These are phyloP conservation scores for Leptopilina clavipes DNA, from an alignment of 1,140 invertebrate species.

Conservation along the genomic window DNA sequence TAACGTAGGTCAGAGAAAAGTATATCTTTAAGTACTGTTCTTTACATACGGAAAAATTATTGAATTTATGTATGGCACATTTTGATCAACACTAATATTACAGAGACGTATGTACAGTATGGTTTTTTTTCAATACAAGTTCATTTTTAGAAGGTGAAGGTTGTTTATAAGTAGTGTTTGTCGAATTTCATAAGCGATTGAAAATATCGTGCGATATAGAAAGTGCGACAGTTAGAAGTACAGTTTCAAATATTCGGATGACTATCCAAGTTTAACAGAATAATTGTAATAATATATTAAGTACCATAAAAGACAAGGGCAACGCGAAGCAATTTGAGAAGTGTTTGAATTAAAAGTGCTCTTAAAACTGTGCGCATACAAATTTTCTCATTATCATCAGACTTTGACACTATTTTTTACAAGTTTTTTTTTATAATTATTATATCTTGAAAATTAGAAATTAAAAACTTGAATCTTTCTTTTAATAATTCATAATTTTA, in stretches of 20 bases:
- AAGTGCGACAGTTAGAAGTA: constrained; percentile 26
- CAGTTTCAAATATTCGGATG: neutral
- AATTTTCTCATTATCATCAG: neutral
- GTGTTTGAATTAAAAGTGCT: neutral
- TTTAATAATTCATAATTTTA: neutral
- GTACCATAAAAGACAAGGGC: constrained; percentile 31
- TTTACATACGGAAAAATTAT: constrained; percentile 46
- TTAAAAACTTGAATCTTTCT: no score
- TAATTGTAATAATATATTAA: constrained; percentile 8
- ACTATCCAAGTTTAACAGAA: constrained; percentile 4
- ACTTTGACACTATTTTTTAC: constrained; percentile 8
- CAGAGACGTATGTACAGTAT: constrained; percentile 13
- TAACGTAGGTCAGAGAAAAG: constrained; percentile 30
- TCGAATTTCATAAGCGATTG: constrained; percentile 8
- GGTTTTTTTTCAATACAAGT: neutral
- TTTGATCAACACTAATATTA: constrained; percentile 33
- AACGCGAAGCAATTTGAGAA: constrained; percentile 24
- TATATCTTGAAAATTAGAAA: neutral
- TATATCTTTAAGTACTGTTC: constrained; percentile 42
- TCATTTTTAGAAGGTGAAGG: no score
- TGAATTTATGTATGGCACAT: constrained; percentile 49
- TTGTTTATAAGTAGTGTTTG: neutral
- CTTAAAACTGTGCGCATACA: constrained; percentile 28
- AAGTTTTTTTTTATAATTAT: constrained; percentile 9
- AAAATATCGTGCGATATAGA: constrained; percentile 16